phyloP scores from a whole-genome alignment of 2,113 vertebrate species.

The Hemiprocne comata region DNA sequence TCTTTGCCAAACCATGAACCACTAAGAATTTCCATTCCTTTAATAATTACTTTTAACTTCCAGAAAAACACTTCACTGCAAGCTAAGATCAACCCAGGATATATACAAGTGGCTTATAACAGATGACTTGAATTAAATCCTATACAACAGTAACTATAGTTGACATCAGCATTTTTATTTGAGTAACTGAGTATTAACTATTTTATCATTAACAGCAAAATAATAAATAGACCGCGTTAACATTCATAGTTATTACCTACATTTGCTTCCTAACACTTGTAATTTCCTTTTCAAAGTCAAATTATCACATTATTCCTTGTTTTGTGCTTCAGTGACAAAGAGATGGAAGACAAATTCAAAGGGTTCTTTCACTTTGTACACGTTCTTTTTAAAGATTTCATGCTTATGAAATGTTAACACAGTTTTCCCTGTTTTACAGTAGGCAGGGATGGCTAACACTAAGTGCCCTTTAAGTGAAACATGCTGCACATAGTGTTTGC shows the following conservation, averaged over 20 bases:
- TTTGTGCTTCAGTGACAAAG: neutral
- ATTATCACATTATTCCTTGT: neutral
- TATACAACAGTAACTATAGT: neutral
- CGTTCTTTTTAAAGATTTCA: neutral
- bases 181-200: neutral
- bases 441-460: neutral
- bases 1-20: slow-evolving; percentile 7
- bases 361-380: neutral
- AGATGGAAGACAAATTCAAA: neutral
- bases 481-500: neutral
- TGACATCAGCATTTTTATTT: neutral
- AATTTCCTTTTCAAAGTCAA: neutral
- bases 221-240: neutral
- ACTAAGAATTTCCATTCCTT: slow-evolving; percentile 52
- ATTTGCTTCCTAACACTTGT: neutral
- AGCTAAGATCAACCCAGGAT: neutral
- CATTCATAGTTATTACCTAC: neutral
- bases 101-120: neutral
- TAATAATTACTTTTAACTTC: slow-evolving; percentile 25
- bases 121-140: slow-evolving; percentile 13
- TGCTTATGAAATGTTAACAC: neutral
- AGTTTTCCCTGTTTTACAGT: neutral
- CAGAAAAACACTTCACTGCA: slow-evolving; percentile 14
- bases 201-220: neutral
- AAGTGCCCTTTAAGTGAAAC: neutral